Evolutionary conservation across 2,113 vertebrate species (phyloP), one percentile per base, ranked within the genome.

Genomic region (Solea senegalensis): DNA sequence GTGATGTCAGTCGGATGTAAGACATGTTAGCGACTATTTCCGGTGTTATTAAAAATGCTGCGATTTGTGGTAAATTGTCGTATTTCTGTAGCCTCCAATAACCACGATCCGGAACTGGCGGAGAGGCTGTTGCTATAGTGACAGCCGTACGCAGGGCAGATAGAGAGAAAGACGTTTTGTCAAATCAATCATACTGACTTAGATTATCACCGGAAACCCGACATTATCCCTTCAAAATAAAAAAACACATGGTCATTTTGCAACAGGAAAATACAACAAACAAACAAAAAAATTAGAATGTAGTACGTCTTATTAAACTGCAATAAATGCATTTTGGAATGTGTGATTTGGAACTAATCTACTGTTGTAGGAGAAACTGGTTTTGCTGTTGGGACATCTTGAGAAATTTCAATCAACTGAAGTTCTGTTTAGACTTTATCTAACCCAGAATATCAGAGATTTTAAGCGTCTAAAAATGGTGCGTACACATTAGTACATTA

Each of bases 91-190:
- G 11, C 45, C 57, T 71, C 50, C 60, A 76, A 76, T 44, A 34
- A 65, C 26, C 69, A 46, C 27, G 16, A 64, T 26, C 43, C 28
- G 26, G 55, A 50, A 72, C 63, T 49, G 60, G 15, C 6, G 56
- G 72, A 74, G 84, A 90, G 73, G 64, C 79, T 89, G 90, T 91
- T 91, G 81, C 88, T 85, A 89, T 90, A 83, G 90, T 62, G 86
- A 90, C 90, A 86, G 70, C 57, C 11, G 57, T 44, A 73, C 21
- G 54, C 69, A 61, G 68, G 58, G 79, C 62, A 77, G 72, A 76
- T 1, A 43, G 53, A 65, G 55, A 2, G 0, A 44, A 9, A 5
- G 39, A 53, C 28, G n/a, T 48, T 61, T 59, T 2, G 40, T 51
- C 66, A 76, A 74, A 15, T 11, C 3, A 2, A 2, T 13, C 2